Conservation (phyloP, 2,888 invertebrate genomes). For the Caenorhabditis drosophilae region DNA sequence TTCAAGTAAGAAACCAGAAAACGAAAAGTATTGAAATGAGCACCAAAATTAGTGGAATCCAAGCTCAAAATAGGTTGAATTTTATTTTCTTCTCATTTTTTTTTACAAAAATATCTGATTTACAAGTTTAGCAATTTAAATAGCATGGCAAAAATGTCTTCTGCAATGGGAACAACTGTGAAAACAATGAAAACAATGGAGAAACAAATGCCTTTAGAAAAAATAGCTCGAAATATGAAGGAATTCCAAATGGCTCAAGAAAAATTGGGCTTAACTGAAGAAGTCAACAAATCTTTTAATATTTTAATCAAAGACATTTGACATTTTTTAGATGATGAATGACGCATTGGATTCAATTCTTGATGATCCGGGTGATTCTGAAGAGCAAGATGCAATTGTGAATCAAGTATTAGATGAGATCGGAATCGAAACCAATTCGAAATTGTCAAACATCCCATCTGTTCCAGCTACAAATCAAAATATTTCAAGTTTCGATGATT, state of each 20-base stretch:
- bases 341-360: conserved; percentile 88
- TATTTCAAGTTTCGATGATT: conserved; percentile 20
- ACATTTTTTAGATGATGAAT: conserved; percentile 73
- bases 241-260: conserved; percentile 84
- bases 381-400: conserved; percentile 86
- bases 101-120: not conserved
- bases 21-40: conserved; percentile 82
- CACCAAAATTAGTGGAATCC: conserved; percentile 81
- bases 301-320: not conserved
- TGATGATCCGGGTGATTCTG: conserved; percentile 86
- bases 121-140: conserved; percentile 76
- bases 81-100: not conserved
- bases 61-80: conserved; percentile 65
- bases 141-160: conserved; percentile 84
- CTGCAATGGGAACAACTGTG: conserved; percentile 86
- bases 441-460: conserved; percentile 16
- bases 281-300: conserved; percentile 76
- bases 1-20: conserved; percentile 86
- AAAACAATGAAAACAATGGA: conserved; percentile 89
- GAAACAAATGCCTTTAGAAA: conserved; percentile 71
- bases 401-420: conserved; percentile 91
- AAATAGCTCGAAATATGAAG: conserved; percentile 82
- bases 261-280: conserved; percentile 93
- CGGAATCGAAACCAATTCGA: conserved; percentile 84
- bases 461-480: conserved; percentile 9